Evolutionary conservation across 2,113 vertebrate species (phyloP).

Genomic region (Oceanites oceanicus): DNA sequence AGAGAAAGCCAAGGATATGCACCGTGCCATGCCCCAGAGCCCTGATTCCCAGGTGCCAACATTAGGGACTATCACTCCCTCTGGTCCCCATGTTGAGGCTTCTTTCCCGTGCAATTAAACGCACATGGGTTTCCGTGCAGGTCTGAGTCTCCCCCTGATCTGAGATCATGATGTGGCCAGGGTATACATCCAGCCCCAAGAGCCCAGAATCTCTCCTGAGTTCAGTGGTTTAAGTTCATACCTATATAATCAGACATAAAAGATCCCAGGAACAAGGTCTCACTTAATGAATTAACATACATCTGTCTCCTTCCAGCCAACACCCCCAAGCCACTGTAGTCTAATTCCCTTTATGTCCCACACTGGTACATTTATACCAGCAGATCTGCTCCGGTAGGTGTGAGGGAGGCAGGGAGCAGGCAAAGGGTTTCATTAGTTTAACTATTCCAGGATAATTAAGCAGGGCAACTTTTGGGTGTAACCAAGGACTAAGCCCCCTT

Average conservation of each 20-base stretch:
- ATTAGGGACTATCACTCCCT: fast-evolving
- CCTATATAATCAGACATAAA: not conserved
- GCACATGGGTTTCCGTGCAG: not conserved
- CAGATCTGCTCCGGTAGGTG: not conserved
- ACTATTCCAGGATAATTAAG: conserved; percentile 29
- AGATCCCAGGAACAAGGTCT: not conserved
- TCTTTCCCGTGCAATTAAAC: not conserved
- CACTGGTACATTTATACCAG: not conserved
- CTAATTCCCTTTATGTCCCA: conserved; percentile 31
- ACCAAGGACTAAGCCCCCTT: conserved; percentile 34
- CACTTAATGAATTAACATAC: not conserved
- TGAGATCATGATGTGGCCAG: not conserved
- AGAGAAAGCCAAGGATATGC: not conserved
- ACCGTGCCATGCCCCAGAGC: not conserved
- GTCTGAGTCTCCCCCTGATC: not conserved
- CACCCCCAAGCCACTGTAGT: not conserved
- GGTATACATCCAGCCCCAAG: not conserved
- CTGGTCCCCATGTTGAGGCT: not conserved
- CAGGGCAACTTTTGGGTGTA: not conserved
- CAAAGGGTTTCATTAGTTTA: conserved; percentile 27
- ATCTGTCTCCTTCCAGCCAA: conserved; percentile 15
- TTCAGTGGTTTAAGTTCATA: conserved; percentile 27
- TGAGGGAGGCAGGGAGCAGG: not conserved
- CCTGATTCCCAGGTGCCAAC: not conserved
- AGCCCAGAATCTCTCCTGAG: not conserved